phyloP scores from a whole-genome alignment of 2,113 vertebrate genomes.

The Indri indri region DNA sequence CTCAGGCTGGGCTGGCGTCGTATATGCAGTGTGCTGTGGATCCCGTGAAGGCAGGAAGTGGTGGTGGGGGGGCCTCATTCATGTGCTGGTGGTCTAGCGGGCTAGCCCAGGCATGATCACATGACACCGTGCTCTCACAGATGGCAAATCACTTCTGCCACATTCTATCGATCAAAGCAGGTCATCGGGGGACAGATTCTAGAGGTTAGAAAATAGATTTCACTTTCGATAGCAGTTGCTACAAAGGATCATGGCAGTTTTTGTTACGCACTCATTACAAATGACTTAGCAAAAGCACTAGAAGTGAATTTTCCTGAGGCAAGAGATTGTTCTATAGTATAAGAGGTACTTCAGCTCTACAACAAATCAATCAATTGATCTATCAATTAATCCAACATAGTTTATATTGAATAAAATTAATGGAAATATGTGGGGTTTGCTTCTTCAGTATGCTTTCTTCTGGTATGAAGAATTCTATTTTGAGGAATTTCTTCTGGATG shows the following conservation, averaged over 20 bases:
- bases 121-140: no score
- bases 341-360: neutral
- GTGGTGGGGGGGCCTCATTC: fast-evolving
- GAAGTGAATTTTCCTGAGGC: neutral
- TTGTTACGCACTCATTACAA: neutral
- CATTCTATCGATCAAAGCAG: neutral
- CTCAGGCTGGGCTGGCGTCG: neutral
- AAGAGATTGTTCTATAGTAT: neutral
- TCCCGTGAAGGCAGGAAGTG: fast-evolving
- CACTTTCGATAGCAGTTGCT: neutral
- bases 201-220: no score
- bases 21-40: fast-evolving
- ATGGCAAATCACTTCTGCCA: fast-evolving
- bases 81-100: neutral
- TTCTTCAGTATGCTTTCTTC: neutral
- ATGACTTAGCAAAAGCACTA: neutral
- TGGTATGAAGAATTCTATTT: neutral
- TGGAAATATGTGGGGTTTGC: neutral
- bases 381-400: neutral
- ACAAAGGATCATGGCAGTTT: neutral
- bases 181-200: no score
- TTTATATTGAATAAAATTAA: neutral
- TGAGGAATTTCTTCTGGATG: neutral
- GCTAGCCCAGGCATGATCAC: no score
- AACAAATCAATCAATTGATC: fast-evolving